Base-by-base conservation (phyloP, 2,888 invertebrate genomes). In the Tipula confusa region DNA sequence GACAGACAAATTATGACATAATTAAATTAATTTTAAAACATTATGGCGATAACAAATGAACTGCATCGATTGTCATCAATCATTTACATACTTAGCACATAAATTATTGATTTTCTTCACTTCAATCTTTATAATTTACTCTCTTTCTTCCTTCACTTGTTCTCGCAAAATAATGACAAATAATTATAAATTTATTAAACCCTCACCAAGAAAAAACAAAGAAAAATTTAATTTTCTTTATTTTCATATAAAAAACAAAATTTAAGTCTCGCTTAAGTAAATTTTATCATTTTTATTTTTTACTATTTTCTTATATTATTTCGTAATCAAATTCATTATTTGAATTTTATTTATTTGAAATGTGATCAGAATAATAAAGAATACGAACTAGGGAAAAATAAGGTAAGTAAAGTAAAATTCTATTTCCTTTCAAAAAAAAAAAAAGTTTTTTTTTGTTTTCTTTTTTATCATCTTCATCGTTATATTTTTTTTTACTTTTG, bases 271-370 rank as follows among this genome's bases (percentile, higher is more conserved):
- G 64, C 24, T 64, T 64, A 64, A 64, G 24, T 24, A 64, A 64
- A 64, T 64, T 64, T 1, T 64, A 43, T 43, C 15, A 43, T 43
- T 43, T 43, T n/a, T 64, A 24, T 18, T 24, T 64, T 24, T 1
- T 64, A 64, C 64, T 24, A 64, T 64, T 64, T 64, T 24, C 24
- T 24, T 24, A 64, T 9, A 18, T 64, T 64, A 64, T 64, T 64
- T 64, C 24, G 64, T 64, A 64, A 64, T 64, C 64, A 64, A 64
- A 64, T 64, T 64, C 64, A 24, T 64, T 64, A 64, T 64, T 18
- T 64, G 64, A 64, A 64, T 64, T 64, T 64, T 24, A 64, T 64
- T 64, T 64, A 64, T 64, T 64, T 64, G 64, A 64, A 64, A 64
- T 64, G 64, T 64, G 64, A 64, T 64, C 64, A 64, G 64, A 64